A percentile compares a stretch with the other conserved stretches of the same genome.
Conservation (phyloP, 2,797 vertebrate genomes). For the Ceryle rudis region DNA sequence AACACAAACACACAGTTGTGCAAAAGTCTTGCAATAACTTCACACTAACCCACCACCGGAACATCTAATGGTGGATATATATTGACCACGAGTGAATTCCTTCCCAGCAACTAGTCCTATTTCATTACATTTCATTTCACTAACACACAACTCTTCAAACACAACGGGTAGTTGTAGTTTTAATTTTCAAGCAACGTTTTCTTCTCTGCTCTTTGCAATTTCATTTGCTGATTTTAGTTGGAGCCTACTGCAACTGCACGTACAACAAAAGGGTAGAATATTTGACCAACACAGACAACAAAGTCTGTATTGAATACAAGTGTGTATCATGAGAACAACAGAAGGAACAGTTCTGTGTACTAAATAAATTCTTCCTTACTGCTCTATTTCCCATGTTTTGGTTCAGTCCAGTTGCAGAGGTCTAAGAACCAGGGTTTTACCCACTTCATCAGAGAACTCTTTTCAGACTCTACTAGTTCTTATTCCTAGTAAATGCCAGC, state of each 20-base stretch:
- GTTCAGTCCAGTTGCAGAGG: background rate
- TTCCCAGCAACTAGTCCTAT: background rate
- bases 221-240: background rate
- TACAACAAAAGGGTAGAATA: background rate
- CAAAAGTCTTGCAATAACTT: background rate
- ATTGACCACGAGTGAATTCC: background rate
- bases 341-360: background rate
- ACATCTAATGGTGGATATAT: background rate
- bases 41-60: background rate
- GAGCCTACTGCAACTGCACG: background rate
- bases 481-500: background rate
- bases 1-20: background rate
- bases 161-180: background rate
- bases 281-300: background rate
- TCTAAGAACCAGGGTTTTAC: background rate
- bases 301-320: background rate
- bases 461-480: background rate
- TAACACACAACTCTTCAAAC: background rate
- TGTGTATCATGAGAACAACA: background rate
- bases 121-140: background rate
- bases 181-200: background rate
- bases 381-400: accelerated
- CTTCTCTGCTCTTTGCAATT: background rate
- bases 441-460: background rate
- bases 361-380: background rate